A percentile compares a stretch with the other conserved stretches of the same genome.
These are phyloP conservation scores for Acrobasis consociella DNA, from an alignment of 2,888 invertebrate species.

Conservation along the genomic window DNA sequence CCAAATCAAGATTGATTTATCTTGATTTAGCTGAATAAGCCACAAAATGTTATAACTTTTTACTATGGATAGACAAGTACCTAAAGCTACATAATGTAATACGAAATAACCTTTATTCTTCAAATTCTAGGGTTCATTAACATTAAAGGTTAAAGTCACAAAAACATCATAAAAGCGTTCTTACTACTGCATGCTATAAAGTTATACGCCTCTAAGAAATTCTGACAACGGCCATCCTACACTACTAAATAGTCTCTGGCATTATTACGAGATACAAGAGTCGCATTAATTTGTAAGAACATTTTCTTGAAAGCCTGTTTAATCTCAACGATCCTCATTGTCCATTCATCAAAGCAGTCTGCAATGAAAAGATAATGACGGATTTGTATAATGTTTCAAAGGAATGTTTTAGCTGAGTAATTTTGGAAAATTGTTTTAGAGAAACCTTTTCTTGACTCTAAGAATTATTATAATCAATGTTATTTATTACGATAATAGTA, in stretches of 20 bases:
- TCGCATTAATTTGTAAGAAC: neutral
- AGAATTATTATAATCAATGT: no score
- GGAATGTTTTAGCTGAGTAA: neutral
- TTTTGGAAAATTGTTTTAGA: neutral
- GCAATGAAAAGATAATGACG: constrained; percentile 1
- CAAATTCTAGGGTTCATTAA: constrained; percentile 1
- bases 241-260: neutral
- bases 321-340: neutral
- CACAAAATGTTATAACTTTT: neutral
- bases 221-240: neutral
- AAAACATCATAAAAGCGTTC: neutral
- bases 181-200: neutral
- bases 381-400: neutral
- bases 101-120: neutral
- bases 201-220: neutral
- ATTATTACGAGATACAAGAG: neutral
- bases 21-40: neutral
- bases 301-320: neutral
- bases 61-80: neutral
- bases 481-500: no score
- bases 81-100: no score
- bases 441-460: neutral
- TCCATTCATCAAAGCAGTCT: neutral
- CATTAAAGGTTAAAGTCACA: constrained; percentile 12
- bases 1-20: no score